Evolutionary conservation across 2,113 vertebrate genomes (phyloP).

Genomic region (Pandion haliaetus): DNA sequence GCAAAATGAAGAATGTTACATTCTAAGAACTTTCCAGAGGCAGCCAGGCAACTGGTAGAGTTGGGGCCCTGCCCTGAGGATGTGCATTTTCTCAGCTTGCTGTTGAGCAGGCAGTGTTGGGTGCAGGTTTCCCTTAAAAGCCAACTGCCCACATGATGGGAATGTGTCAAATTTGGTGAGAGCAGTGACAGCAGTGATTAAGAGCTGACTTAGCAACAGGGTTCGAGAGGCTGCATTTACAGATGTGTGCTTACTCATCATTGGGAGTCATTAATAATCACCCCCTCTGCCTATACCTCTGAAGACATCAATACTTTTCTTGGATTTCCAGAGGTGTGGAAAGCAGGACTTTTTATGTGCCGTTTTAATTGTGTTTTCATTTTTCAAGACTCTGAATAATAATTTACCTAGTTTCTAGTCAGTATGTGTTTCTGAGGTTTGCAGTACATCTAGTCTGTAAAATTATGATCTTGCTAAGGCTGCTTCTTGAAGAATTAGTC

Average conservation of each 20-base stretch:
- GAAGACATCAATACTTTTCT: not conserved
- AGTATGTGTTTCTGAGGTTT: not conserved
- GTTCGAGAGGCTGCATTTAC: not conserved
- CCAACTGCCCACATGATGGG: not conserved
- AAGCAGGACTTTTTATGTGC: not conserved
- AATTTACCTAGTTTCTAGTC: not conserved
- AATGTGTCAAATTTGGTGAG: not conserved
- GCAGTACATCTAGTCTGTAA: not conserved
- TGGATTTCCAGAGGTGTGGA: not conserved
- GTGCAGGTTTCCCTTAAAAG: not conserved
- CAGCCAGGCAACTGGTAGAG: not conserved
- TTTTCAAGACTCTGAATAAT: not conserved
- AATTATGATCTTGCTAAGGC: not conserved
- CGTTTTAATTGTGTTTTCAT: not conserved
- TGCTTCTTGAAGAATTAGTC: not conserved
- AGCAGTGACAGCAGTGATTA: not conserved
- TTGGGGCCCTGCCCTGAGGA: not conserved
- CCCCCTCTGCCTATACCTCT: not conserved
- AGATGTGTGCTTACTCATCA: not conserved
- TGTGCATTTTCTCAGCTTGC: not conserved
- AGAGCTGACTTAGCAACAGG: not conserved
- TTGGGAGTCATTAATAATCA: not conserved
- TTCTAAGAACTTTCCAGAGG: not conserved
- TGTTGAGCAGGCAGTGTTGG: not conserved
- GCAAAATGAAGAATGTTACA: not conserved